A percentile compares a stretch with the other conserved stretches of the same genome.
Conservation (phyloP, 2,113 vertebrate genomes). For the Tachycineta bicolor region DNA sequence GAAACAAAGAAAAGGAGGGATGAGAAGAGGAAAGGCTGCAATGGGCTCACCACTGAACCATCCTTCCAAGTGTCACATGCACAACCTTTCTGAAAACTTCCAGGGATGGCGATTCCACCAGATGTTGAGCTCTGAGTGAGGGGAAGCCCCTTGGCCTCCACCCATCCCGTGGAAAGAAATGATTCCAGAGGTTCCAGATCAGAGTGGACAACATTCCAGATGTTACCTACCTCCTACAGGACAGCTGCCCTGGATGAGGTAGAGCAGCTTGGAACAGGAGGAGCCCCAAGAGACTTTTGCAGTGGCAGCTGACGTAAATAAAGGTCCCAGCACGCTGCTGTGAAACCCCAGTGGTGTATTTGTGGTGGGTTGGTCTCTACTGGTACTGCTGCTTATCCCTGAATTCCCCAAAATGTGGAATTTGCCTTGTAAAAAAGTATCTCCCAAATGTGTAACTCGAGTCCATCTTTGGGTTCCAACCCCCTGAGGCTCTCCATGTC, state of each 20-base stretch:
- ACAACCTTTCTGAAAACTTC: neutral
- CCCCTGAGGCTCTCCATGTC: accelerated
- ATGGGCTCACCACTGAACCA: neutral
- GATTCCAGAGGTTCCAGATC: neutral
- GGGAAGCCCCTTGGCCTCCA: neutral
- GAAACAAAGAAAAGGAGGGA: neutral
- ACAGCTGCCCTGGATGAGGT: neutral
- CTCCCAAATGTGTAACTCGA: neutral
- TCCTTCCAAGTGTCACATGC: neutral
- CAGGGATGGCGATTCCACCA: neutral
- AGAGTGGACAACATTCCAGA: neutral
- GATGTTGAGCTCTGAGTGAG: neutral
- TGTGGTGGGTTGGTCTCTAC: accelerated
- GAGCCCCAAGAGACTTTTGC: neutral
- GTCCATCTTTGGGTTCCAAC: neutral
- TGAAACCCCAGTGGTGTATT: neutral
- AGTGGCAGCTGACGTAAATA: neutral
- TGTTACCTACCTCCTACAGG: neutral
- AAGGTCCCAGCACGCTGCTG: neutral
- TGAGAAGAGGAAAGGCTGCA: neutral
- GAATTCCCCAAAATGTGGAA: neutral
- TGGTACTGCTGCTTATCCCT: neutral
- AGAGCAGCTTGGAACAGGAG: neutral
- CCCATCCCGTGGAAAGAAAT: neutral
- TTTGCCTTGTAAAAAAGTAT: neutral